Evolutionary conservation across 2,797 vertebrate genomes (phyloP), one percentile per base, ranked within the genome.

Genomic region (Tenualosa ilisha): DNA sequence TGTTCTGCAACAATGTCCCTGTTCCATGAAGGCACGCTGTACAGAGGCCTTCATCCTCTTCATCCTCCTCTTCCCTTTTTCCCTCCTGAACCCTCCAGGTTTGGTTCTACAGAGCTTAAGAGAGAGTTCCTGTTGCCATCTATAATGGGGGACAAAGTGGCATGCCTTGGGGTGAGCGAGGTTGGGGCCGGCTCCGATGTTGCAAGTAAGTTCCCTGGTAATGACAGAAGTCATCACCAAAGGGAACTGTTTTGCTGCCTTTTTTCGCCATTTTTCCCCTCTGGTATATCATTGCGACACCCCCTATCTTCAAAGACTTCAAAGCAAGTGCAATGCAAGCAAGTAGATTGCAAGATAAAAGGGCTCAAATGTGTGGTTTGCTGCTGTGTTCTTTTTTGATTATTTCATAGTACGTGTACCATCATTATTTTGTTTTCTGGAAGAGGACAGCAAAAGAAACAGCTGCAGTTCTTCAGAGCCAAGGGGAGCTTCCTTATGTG

Each of bases 121-220:
- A 92, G 91, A 65, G 93, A 97, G 88, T 97, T 97, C 86, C 95
- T 97, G 0, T 43, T 90, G 82, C 96, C 97, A 17, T 93, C 96
- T 84, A 94, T 97, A 90, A 89, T 90, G 88, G 96, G 97, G 86
- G 96, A 97, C 90, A 91, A 95, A 83, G 97, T 98, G 88, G 95
- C 90, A 87, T 98, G 96, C 87, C 94, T 98, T 7, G 97, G 96
- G 85, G 90, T 97, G 86, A 97, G 96, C 86, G 97, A 98, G 94
- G 86, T 91, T 3, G 96, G 94, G 86, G 95, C 96, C 26, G 96
- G 96, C 68, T 98, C 97, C 53, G 97, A 98, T 91, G 97, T 97
- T 0, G 94, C 96, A 89, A 98, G 96, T 98, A 94, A 46, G 94
- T 87, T 22, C 13, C 5, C 5, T 37, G 24, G 46, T 54, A 46